A percentile compares a stretch with the other conserved stretches of the same genome.
Conservation (phyloP, 2,888 invertebrate genomes). For the Patella ulyssiponensis region DNA sequence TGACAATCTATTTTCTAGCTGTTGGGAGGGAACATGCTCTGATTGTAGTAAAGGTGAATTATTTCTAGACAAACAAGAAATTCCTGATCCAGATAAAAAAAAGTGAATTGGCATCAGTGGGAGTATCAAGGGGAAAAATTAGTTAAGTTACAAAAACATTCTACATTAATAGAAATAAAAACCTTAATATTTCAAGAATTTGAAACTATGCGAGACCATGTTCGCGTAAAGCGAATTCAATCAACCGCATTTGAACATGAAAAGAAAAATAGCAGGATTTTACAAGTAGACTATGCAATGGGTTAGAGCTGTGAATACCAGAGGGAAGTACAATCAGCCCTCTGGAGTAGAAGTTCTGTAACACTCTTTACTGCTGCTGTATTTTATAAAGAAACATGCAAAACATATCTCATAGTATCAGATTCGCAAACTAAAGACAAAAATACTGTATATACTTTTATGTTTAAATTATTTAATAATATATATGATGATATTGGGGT, state of each 20-base stretch:
- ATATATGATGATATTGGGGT: background rate
- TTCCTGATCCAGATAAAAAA: no score
- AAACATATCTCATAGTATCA: background rate
- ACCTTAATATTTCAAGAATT: background rate
- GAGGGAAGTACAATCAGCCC: background rate
- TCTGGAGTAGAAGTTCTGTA: background rate
- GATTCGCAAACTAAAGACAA: background rate
- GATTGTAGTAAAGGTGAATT: slow-evolving; percentile 1
- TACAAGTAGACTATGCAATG: background rate
- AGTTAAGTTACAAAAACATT: no score
- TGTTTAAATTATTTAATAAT: background rate
- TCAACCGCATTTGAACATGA: background rate
- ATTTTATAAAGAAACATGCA: background rate
- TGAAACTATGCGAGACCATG: background rate
- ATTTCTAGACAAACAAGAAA: no score
- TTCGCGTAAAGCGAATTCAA: background rate
- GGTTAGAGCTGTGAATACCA: background rate
- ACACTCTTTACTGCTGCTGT: background rate
- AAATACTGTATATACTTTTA: background rate
- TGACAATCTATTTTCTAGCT: background rate
- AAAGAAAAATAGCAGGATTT: background rate
- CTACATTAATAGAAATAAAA: no score
- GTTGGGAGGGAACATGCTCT: slow-evolving; percentile 6
- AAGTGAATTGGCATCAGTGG: no score
- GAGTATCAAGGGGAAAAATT: no score